These are phyloP conservation scores for Arctocebus calabarensis DNA, from an alignment of 2,797 vertebrate genomes.

Conservation along the genomic window DNA sequence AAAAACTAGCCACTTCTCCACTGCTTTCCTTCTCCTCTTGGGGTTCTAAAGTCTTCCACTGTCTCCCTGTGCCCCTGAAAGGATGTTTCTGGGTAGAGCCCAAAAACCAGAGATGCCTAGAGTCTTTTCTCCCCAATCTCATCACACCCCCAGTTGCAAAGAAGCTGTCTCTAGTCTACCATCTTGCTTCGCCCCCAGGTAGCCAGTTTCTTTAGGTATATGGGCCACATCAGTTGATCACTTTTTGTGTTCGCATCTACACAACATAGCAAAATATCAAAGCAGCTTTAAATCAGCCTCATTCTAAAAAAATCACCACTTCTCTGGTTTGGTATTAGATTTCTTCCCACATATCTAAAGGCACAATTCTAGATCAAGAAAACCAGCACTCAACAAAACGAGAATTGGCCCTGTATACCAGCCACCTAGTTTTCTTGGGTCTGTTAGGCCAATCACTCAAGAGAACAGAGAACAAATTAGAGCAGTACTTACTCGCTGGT, in stretches of 20 bases:
- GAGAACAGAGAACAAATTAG: not conserved
- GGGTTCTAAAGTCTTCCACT: too few species aligned
- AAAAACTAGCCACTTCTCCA: too few species aligned
- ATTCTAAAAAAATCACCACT: not conserved
- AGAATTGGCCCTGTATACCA: not conserved
- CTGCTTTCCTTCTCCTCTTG: too few species aligned
- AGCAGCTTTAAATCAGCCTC: not conserved
- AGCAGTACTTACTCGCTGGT: slow-evolving; percentile 92
- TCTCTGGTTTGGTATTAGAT: not conserved
- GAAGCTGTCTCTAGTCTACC: too few species aligned
- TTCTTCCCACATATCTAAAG: not conserved
- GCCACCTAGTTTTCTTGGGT: not conserved
- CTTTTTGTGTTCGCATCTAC: not conserved
- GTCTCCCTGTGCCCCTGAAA: too few species aligned
- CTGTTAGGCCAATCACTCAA: not conserved
- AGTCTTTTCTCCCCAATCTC: too few species aligned
- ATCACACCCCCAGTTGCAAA: too few species aligned
- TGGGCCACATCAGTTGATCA: not conserved
- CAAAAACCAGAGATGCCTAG: too few species aligned
- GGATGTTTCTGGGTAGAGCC: too few species aligned
- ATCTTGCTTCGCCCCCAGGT: not conserved
- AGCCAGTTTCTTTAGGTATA: not conserved
- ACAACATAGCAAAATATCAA: not conserved
- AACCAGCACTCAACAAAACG: not conserved
- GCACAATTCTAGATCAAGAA: not conserved